Percentiles rank a stretch among this genome's conserved stretches.
These are phyloP conservation scores for Microvelia longipes DNA, from an alignment of 1,140 invertebrate species.

Conservation along the genomic window DNA sequence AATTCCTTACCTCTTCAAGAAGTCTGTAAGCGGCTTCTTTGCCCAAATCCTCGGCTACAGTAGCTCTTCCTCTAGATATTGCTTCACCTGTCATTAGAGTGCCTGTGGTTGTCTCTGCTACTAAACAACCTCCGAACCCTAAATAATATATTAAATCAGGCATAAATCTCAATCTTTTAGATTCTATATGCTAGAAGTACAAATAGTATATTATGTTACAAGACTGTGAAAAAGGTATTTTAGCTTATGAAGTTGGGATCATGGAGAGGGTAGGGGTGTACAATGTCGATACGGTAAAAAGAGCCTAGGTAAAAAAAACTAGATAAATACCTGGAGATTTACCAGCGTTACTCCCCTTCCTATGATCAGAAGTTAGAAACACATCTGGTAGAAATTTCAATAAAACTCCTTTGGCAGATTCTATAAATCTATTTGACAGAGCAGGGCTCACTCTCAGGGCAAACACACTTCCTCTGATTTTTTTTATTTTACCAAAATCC, in stretches of 20 bases:
- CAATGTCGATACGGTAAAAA: too few species aligned
- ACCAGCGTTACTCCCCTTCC: constrained; percentile 66
- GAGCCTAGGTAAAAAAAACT: too few species aligned
- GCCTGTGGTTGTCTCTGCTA: constrained; percentile 83
- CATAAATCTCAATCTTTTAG: too few species aligned
- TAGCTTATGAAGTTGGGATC: too few species aligned
- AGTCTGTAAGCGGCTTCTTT: constrained; percentile 60
- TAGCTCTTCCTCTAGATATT: constrained; percentile 32
- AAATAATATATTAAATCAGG: constrained; percentile 23
- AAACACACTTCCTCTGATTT: constrained; percentile 78
- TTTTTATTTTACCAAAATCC: constrained; percentile 82
- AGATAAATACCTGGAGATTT: constrained; percentile 62
- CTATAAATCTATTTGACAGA: constrained; percentile 80
- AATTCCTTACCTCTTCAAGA: constrained; percentile 83
- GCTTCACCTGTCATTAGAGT: constrained; percentile 56
- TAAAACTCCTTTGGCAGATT: constrained; percentile 77
- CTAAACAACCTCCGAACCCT: constrained; percentile 77
- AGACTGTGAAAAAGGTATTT: too few species aligned
- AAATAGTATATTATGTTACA: too few species aligned
- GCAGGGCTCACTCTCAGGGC: constrained; percentile 79
- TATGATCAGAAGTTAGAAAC: constrained; percentile 86
- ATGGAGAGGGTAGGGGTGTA: too few species aligned
- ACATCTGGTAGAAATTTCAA: constrained; percentile 88
- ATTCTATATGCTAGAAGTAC: too few species aligned
- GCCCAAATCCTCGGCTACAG: constrained; percentile 82